Evolutionary conservation across 2,888 invertebrate species (phyloP).

Genomic region (Lepetodrilus schrolli): DNA sequence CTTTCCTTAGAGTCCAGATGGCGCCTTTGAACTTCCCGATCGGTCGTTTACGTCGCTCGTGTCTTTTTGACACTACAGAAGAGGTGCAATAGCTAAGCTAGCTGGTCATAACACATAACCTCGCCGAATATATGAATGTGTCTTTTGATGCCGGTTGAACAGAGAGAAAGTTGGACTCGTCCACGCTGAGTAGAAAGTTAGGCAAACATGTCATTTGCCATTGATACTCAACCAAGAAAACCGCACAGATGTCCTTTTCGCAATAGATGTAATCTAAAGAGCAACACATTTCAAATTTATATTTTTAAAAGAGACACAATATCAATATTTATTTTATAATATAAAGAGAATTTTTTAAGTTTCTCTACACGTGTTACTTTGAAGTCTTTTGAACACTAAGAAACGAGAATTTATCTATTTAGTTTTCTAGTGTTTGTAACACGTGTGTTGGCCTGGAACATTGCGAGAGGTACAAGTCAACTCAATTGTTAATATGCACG

Average conservation of each 20-base stretch:
- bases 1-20: conserved; percentile 4
- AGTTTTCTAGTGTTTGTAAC: too few species aligned
- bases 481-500: too few species aligned
- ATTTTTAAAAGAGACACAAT: background rate
- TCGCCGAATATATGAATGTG: background rate
- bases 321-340: conserved; percentile 10
- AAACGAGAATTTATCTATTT: too few species aligned
- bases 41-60: background rate
- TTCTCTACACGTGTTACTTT: too few species aligned
- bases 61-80: too few species aligned
- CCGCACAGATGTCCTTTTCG: background rate
- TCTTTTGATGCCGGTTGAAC: conserved; percentile 1
- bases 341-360: background rate
- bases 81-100: too few species aligned
- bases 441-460: too few species aligned
- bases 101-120: background rate
- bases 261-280: background rate
- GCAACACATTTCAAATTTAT: background rate
- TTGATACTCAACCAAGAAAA: background rate
- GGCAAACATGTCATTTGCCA: conserved; percentile 5
- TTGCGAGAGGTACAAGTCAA: too few species aligned
- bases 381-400: too few species aligned
- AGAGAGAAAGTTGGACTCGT: background rate
- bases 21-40: conserved; percentile 14
- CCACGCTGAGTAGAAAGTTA: background rate